Evolutionary conservation across 2,888 invertebrate species (phyloP), one percentile per base, ranked within the genome.

Genomic region (Polietes domitor): DNA sequence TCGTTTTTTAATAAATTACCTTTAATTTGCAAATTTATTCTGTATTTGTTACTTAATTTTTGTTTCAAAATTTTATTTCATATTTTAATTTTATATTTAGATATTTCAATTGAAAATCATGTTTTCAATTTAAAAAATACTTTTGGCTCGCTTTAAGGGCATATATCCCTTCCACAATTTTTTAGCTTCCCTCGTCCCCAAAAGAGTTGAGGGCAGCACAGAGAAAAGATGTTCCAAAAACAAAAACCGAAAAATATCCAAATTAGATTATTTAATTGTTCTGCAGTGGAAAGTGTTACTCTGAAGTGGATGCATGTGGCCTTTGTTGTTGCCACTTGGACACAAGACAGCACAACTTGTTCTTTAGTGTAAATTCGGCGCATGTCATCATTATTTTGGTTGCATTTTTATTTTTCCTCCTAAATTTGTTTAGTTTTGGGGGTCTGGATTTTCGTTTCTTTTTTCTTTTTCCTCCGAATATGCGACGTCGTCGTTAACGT

Each of bases 361-460:
- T 76, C 73, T 12, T n/a, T 21, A 50, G 47, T 74, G 47, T 61
- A 77, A 77, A 77, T 72, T 81, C 78, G 81, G 84, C 78, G 76
- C 84, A 81, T 81, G 81, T 76, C 84, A 84, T 84, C 80, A 79
- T 79, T 76, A 73, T 73, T 61, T 71, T 75, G 12, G 2, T 80
- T 76, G 10, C 12, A 73, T 58, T 65, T 55, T 10, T 58, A 50
- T 24, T 55, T 12, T 17, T 80, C 79, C 63, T 15, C 37, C 15
- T 43, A 80, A 58, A 77, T 74, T 75, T 84, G 53, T 80, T 61
- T 28, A 50, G 17, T 19, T 53, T 32, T 53, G 28, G 53, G 70
- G 50, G 50, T 21, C 26, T 50, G 41, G 0, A 6, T 19, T 15
- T 26, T 75, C 53, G 15, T 82, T 37, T 77, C 32, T 50, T 24